A percentile compares a stretch with the other conserved stretches of the same genome.
These are phyloP conservation scores for Copidosoma floridanum DNA, from an alignment of 1,140 invertebrate genomes.

Conservation along the genomic window DNA sequence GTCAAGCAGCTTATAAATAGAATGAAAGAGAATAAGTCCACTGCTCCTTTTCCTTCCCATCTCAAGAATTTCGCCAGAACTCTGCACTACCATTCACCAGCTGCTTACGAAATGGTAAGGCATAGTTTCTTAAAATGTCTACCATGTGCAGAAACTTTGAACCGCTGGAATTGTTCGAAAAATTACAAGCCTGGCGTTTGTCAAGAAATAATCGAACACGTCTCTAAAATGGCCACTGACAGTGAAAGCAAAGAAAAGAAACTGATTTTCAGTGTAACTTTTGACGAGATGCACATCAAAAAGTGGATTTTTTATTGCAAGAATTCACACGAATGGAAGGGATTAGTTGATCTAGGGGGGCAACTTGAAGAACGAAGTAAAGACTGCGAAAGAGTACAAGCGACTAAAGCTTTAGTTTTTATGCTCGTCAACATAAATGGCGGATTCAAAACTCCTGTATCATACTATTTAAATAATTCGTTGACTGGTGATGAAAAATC, in stretches of 20 bases:
- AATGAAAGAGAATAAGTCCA: too few relatives aligned
- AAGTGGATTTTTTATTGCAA: slow-evolving; percentile 1
- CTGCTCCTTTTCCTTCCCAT: neutral
- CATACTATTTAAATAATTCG: slow-evolving; percentile 14
- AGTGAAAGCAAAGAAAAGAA: neutral
- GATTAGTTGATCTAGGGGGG: slow-evolving; percentile 20
- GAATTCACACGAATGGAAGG: slow-evolving; percentile 9
- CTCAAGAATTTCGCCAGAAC: neutral
- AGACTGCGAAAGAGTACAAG: neutral
- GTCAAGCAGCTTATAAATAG: too few relatives aligned
- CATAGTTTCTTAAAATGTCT: neutral
- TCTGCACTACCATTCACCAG: neutral
- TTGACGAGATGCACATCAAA: slow-evolving; percentile 26
- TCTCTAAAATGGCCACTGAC: neutral
- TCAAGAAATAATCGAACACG: neutral
- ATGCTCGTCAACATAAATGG: slow-evolving; percentile 30
- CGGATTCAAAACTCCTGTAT: slow-evolving; percentile 21
- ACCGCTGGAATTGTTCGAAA: neutral
- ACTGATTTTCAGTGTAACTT: slow-evolving; percentile 23
- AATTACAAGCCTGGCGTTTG: neutral
- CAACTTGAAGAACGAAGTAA: slow-evolving; percentile 5
- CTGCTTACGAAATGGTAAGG: neutral
- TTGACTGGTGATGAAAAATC: neutral
- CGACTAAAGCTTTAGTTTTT: slow-evolving; percentile 20
- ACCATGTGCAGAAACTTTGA: neutral